Conservation (phyloP, 2,888 invertebrate genomes). For the Chrysina gloriosa region DNA sequence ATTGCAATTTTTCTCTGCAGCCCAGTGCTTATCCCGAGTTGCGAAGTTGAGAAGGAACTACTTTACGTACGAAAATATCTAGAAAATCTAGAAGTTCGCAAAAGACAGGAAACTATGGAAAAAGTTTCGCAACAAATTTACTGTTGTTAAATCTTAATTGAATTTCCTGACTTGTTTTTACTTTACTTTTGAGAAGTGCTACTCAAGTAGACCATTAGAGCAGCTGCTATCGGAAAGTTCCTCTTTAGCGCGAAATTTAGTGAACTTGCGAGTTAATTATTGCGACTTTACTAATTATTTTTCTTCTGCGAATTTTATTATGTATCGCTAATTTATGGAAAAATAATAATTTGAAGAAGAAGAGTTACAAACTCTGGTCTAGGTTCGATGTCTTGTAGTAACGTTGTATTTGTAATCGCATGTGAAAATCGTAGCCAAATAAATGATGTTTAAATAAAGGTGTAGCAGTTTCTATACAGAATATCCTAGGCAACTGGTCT, state of each 20-base stretch:
- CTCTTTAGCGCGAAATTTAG: neutral
- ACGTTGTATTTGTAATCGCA: no score
- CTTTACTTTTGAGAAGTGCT: neutral
- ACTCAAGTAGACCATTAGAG: constrained; percentile 6
- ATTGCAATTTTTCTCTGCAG: constrained; percentile 14
- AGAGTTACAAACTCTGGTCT: no score
- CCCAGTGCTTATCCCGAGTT: constrained; percentile 8
- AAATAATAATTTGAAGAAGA: no score
- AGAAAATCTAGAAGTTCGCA: constrained; percentile 3
- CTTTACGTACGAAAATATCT: constrained; percentile 9
- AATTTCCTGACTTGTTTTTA: neutral
- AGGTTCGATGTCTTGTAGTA: no score
- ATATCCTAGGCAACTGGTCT: no score
- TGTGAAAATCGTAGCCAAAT: no score
- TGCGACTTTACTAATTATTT: neutral
- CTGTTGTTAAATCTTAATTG: constrained; percentile 11
- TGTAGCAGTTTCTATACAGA: no score
- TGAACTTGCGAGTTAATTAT: neutral
- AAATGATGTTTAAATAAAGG: no score
- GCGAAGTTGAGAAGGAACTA: constrained; percentile 11
- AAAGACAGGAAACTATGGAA: neutral
- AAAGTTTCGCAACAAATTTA: constrained; percentile 4
- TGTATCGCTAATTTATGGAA: no score
- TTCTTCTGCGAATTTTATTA: no score
- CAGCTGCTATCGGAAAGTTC: neutral